These are phyloP conservation scores for Brachypalpus laphriformis DNA, from an alignment of 2,888 invertebrate species.

Conservation along the genomic window DNA sequence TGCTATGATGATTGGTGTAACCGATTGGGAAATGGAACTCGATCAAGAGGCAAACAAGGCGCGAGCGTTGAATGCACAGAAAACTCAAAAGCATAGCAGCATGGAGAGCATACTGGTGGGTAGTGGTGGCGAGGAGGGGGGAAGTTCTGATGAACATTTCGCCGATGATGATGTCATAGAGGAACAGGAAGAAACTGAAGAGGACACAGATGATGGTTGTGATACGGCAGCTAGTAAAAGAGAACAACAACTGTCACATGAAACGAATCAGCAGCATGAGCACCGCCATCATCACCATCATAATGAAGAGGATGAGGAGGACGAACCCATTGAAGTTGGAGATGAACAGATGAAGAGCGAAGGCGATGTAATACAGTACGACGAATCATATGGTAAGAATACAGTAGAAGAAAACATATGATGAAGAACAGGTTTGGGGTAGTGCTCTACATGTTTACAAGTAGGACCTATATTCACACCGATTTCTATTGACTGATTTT, in stretches of 20 bases:
- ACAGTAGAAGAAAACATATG: too few species aligned
- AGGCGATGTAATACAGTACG: conserved; percentile 74
- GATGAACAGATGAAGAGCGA: conserved; percentile 66
- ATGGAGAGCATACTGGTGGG: conserved; percentile 29
- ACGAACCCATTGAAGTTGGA: conserved; percentile 69
- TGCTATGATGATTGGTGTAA: conserved; percentile 79
- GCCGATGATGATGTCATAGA: conserved; percentile 73
- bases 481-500: too few species aligned
- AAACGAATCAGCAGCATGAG: conserved; percentile 17
- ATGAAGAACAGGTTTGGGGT: too few species aligned
- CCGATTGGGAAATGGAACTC: conserved; percentile 86
- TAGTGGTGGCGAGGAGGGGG: conserved; percentile 44
- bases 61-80: conserved; percentile 69
- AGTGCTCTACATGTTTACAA: too few species aligned
- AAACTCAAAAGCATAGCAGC: conserved; percentile 32
- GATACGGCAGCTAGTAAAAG: conserved; percentile 58
- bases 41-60: conserved; percentile 83
- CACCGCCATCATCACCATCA: conserved; percentile 40
- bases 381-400: conserved; percentile 75
- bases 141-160: conserved; percentile 56
- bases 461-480: too few species aligned
- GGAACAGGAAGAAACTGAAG: conserved; percentile 68
- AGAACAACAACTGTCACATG: neutral
- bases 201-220: conserved; percentile 74
- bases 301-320: conserved; percentile 62